phyloP scores from a whole-genome alignment of 2,888 invertebrate genomes.

The Pachycephus smyrnensis region DNA sequence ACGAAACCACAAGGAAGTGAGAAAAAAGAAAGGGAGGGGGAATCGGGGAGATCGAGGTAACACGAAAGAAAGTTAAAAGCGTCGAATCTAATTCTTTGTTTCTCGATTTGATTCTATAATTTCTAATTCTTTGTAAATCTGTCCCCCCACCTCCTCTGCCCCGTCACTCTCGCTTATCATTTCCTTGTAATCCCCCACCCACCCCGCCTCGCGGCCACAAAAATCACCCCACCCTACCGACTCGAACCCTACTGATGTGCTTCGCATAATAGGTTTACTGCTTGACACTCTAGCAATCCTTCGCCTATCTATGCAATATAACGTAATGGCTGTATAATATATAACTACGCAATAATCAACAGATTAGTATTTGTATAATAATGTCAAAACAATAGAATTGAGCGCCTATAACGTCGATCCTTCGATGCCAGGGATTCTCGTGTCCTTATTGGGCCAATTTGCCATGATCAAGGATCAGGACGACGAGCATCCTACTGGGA shows the following conservation, averaged over 20 bases:
- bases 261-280: conserved; percentile 17
- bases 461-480: neutral
- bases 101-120: neutral
- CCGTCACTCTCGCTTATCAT: neutral
- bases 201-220: neutral
- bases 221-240: neutral
- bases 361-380: conserved; percentile 31
- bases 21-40: neutral
- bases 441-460: neutral
- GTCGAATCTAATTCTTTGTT: neutral
- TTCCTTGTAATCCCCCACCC: neutral
- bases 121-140: neutral
- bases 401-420: conserved; percentile 26
- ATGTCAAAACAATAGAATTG: conserved; percentile 39
- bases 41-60: neutral
- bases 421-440: neutral
- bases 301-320: conserved; percentile 28
- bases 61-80: neutral
- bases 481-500: neutral
- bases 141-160: neutral
- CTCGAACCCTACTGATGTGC: conserved; percentile 1
- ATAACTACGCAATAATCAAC: conserved; percentile 52
- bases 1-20: neutral
- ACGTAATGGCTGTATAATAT: conserved; percentile 31
- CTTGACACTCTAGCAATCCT: neutral